Evolutionary conservation across 1,140 invertebrate genomes (phyloP).

Genomic region (Drosophila ironensis): DNA sequence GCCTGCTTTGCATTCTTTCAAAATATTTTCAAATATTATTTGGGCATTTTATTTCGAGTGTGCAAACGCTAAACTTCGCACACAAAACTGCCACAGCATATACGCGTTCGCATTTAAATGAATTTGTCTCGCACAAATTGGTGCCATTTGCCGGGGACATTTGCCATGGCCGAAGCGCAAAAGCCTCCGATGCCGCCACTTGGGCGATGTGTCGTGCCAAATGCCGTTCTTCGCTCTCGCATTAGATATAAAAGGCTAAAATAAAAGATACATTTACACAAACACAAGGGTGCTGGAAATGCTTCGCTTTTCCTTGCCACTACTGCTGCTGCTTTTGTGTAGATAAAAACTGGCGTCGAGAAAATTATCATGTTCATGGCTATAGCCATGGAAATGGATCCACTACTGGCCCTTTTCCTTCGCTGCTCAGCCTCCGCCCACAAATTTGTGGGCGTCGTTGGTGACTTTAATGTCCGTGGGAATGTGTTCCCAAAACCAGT

Average conservation of each 20-base stretch:
- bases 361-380: conserved; percentile 79
- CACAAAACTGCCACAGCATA: conserved; percentile 51
- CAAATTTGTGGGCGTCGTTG: conserved; percentile 45
- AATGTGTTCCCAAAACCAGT: conserved; percentile 34
- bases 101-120: too few relatives aligned
- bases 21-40: too few relatives aligned
- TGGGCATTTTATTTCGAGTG: conserved; percentile 6
- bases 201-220: conserved; percentile 76
- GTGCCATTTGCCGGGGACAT: conserved; percentile 69
- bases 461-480: conserved; percentile 34
- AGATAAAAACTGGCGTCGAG: conserved; percentile 80
- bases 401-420: background rate
- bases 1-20: too few relatives aligned
- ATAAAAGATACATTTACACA: conserved; percentile 79
- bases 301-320: conserved; percentile 33
- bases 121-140: conserved; percentile 80
- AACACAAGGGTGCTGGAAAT: conserved; percentile 31
- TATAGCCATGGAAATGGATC: conserved; percentile 38
- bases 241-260: conserved; percentile 78
- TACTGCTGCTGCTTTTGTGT: conserved; percentile 54
- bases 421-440: conserved; percentile 3
- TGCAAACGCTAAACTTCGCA: conserved; percentile 1
- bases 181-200: conserved; percentile 59
- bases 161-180: conserved; percentile 30
- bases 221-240: conserved; percentile 69